These are phyloP conservation scores for Scrobipalpa atriplicella DNA, from an alignment of 2,888 invertebrate species.

Conservation along the genomic window DNA sequence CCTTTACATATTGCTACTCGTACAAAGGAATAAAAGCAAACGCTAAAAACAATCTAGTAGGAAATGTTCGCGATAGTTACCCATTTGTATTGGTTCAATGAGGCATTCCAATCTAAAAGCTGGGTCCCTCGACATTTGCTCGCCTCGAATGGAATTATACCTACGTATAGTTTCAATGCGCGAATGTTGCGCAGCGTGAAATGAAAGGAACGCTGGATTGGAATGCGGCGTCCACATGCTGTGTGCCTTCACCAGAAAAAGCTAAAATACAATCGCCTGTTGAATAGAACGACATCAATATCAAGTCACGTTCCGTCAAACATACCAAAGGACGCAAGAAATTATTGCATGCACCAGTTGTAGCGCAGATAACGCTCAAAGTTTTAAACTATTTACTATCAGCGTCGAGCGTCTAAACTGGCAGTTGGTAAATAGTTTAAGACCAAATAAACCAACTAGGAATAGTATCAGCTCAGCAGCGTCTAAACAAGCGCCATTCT, in stretches of 20 bases:
- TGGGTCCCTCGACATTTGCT: constrained; percentile 57
- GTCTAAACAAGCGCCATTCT: neutral
- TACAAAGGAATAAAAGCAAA: too few relatives aligned
- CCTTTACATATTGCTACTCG: too few relatives aligned
- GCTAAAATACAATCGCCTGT: constrained; percentile 4
- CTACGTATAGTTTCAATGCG: constrained; percentile 43
- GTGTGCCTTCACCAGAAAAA: constrained; percentile 32
- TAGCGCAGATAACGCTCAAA: neutral
- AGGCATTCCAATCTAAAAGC: constrained; percentile 37
- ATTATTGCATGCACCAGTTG: neutral
- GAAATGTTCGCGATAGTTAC: neutral
- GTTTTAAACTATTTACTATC: neutral
- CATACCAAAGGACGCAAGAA: neutral
- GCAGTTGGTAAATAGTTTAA: neutral
- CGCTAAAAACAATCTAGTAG: neutral
- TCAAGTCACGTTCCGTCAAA: constrained; percentile 16
- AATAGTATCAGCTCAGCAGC: neutral
- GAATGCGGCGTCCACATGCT: constrained; percentile 60
- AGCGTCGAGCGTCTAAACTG: neutral
- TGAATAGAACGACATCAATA: constrained; percentile 14
- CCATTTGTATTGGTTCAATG: neutral
- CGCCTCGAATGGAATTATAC: constrained; percentile 34
- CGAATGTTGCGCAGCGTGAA: constrained; percentile 63
- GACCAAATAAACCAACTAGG: neutral
- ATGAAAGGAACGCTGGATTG: constrained; percentile 49